Evolutionary conservation across 2,797 vertebrate genomes (phyloP).

Genomic region (Octomys mimax): DNA sequence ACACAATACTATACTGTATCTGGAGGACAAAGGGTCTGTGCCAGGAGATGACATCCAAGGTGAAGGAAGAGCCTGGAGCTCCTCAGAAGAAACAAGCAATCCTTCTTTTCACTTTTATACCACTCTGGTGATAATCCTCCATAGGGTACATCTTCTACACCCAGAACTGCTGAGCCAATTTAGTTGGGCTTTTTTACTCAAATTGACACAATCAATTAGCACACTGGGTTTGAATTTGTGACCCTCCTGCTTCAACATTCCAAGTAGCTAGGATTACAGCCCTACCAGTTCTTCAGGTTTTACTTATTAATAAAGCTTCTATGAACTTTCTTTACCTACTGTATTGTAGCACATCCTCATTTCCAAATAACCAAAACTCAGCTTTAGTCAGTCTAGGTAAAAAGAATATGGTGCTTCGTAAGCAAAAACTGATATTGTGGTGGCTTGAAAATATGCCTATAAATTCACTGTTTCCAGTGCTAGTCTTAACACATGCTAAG

Average conservation of each 20-base stretch:
- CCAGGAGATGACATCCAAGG: neutral
- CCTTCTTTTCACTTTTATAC: neutral
- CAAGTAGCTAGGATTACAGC: neutral
- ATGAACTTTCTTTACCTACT: neutral
- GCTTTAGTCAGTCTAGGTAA: neutral
- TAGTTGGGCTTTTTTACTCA: neutral
- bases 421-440: conserved; percentile 10
- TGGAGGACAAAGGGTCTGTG: neutral
- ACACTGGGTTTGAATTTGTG: neutral
- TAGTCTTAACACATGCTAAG: neutral
- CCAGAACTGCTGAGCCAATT: neutral
- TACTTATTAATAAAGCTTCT: neutral
- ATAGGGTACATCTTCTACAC: neutral
- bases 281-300: neutral
- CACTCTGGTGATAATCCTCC: neutral
- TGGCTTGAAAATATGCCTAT: conserved; percentile 1
- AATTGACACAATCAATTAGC: neutral
- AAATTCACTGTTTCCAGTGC: neutral
- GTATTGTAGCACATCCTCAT: neutral
- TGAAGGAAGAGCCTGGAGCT: neutral
- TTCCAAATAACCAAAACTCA: conserved; percentile 12
- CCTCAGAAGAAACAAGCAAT: neutral
- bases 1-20: neutral
- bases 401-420: neutral
- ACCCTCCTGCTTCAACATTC: neutral